These are phyloP conservation scores for Acronicta aceris DNA, from an alignment of 2,888 invertebrate genomes.

Conservation along the genomic window DNA sequence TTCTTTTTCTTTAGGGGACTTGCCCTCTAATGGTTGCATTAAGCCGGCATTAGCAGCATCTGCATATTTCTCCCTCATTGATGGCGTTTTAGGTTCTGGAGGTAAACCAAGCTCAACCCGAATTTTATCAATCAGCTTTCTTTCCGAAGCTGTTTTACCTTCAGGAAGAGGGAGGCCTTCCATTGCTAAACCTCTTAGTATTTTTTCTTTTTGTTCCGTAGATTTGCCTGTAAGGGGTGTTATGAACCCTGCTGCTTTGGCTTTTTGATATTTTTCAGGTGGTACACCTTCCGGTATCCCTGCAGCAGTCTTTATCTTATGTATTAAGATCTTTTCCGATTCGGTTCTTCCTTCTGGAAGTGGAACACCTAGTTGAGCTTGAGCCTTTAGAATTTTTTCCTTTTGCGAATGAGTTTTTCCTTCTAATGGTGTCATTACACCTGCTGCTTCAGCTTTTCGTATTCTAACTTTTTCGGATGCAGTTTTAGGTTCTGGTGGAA, in stretches of 20 bases:
- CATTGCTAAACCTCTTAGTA: constrained; percentile 45
- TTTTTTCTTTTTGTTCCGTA: constrained; percentile 56
- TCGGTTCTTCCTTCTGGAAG: constrained; percentile 35
- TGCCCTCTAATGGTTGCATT: constrained; percentile 60
- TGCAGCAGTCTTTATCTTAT: constrained; percentile 16
- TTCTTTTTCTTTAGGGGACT: constrained; percentile 55
- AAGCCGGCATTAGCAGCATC: constrained; percentile 56
- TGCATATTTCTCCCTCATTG: constrained; percentile 53
- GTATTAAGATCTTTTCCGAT: constrained; percentile 17
- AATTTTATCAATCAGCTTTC: constrained; percentile 57
- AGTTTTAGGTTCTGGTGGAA: constrained; percentile 34
- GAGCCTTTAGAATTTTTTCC: constrained; percentile 53
- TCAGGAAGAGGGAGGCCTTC: constrained; percentile 55
- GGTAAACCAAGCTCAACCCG: constrained; percentile 58
- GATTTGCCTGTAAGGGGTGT: constrained; percentile 57
- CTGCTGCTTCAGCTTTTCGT: constrained; percentile 15
- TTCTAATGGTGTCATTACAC: constrained; percentile 27
- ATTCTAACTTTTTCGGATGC: constrained; percentile 19
- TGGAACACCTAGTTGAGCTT: constrained; percentile 46
- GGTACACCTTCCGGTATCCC: constrained; percentile 40
- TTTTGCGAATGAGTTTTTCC: constrained; percentile 55
- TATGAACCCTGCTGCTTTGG: constrained; percentile 38
- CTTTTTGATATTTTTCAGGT: constrained; percentile 36
- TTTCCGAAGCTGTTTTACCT: constrained; percentile 58
- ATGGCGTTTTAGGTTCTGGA: constrained; percentile 56